A percentile compares a stretch with the other conserved stretches of the same genome.
Conservation (phyloP, 1,140 invertebrate genomes). For the Leptopilina boulardi region DNA sequence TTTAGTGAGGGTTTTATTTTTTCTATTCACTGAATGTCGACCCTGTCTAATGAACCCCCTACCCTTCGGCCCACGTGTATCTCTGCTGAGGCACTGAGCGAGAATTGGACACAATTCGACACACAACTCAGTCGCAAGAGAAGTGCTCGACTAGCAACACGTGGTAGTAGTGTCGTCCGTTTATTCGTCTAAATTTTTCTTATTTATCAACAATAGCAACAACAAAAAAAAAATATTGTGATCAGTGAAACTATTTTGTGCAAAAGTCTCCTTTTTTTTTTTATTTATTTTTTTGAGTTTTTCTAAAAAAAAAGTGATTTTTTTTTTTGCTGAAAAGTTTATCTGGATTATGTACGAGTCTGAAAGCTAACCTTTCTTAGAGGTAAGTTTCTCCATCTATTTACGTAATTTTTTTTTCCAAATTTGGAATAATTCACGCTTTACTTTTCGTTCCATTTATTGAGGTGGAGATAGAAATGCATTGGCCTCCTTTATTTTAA, state of each 20-base stretch:
- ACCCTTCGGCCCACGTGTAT: background rate
- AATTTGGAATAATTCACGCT: background rate
- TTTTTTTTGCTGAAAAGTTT: background rate
- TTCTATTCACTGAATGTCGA: background rate
- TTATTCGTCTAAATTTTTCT: background rate
- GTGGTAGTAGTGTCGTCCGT: background rate
- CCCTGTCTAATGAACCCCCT: background rate
- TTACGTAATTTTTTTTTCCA: slow-evolving; percentile 9
- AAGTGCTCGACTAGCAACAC: background rate
- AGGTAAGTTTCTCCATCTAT: slow-evolving; percentile 23
- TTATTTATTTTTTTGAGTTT: background rate
- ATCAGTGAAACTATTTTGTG: background rate
- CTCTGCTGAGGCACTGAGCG: background rate
- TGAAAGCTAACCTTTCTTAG: slow-evolving; percentile 19
- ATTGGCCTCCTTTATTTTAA: background rate
- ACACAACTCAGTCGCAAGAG: slow-evolving; percentile 4
- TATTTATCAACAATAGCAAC: background rate
- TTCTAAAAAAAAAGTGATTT: background rate
- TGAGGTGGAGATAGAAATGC: background rate
- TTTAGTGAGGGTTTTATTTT: too few relatives aligned
- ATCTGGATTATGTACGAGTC: slow-evolving; percentile 16
- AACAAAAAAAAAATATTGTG: background rate
- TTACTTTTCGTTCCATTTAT: background rate
- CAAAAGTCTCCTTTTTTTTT: background rate
- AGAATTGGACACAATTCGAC: background rate